Percentiles rank a stretch among this genome's conserved stretches.
These are phyloP conservation scores for Zygothrica quintamaculata DNA, from an alignment of 2,888 invertebrate genomes.

Conservation along the genomic window DNA sequence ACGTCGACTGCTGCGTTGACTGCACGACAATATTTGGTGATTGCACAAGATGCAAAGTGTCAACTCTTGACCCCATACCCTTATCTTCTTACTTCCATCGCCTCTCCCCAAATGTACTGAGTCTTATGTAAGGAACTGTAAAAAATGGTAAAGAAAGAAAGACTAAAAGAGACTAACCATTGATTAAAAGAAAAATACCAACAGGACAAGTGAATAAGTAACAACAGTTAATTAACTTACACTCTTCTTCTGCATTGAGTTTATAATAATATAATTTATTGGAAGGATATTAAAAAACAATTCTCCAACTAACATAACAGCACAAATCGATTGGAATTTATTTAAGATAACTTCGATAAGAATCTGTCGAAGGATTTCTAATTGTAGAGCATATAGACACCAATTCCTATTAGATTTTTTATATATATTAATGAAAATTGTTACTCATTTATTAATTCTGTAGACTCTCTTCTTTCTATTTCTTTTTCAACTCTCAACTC, in stretches of 20 bases:
- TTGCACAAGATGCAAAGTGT: constrained; percentile 81
- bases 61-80: constrained; percentile 47
- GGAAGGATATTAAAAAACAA: no score
- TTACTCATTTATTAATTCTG: neutral
- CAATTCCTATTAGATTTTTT: no score
- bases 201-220: neutral
- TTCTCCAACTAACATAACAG: no score
- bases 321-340: no score
- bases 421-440: no score
- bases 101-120: constrained; percentile 17
- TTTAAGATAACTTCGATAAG: no score
- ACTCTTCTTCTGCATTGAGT: neutral
- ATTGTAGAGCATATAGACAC: no score
- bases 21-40: constrained; percentile 80
- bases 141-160: constrained; percentile 6
- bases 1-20: no score
- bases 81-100: neutral
- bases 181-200: constrained; percentile 46
- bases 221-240: constrained; percentile 41
- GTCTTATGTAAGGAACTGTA: constrained; percentile 11
- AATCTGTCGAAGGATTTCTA: no score
- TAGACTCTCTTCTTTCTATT: neutral
- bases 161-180: constrained; percentile 48
- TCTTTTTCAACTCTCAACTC: neutral
- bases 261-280: no score